Percentiles rank a stretch among this genome's conserved stretches.
These are phyloP conservation scores for Megatriorchis doriae DNA, from an alignment of 2,113 vertebrate genomes.

Conservation along the genomic window DNA sequence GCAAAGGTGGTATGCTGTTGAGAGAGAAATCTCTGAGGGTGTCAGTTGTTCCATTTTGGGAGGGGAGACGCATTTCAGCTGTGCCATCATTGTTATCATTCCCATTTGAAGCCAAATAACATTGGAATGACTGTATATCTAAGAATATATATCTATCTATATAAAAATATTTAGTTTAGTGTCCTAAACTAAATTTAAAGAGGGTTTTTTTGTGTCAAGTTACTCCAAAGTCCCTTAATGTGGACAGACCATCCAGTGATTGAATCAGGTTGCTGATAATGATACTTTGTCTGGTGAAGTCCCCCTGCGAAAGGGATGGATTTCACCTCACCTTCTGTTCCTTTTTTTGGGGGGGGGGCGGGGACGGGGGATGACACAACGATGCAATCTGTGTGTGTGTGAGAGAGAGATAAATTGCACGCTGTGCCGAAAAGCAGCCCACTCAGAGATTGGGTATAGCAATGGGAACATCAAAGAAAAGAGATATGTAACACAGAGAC, in stretches of 20 bases:
- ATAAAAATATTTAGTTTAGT: not conserved
- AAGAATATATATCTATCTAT: not conserved
- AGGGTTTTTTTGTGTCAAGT: not conserved
- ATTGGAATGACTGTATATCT: not conserved
- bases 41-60: not conserved
- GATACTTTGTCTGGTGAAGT: not conserved
- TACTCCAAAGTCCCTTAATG: not conserved
- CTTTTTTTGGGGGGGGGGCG: fast-evolving
- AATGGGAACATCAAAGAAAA: not conserved
- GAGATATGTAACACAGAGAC: not conserved
- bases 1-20: not conserved
- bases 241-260: fast-evolving
- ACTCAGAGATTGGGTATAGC: not conserved
- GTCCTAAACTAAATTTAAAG: not conserved
- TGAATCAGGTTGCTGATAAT: not conserved
- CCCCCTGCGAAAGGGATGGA: not conserved
- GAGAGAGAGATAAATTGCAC: not conserved
- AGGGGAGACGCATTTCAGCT: not conserved
- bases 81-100: not conserved
- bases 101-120: not conserved
- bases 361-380: too few species aligned
- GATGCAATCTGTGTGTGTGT: not conserved
- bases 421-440: not conserved
- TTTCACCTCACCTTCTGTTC: not conserved
- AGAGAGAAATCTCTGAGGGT: not conserved